Percentiles rank a stretch among this genome's conserved stretches.
Evolutionary conservation across 2,888 invertebrate species (phyloP).

Genomic region (Lobophora halterata): DNA sequence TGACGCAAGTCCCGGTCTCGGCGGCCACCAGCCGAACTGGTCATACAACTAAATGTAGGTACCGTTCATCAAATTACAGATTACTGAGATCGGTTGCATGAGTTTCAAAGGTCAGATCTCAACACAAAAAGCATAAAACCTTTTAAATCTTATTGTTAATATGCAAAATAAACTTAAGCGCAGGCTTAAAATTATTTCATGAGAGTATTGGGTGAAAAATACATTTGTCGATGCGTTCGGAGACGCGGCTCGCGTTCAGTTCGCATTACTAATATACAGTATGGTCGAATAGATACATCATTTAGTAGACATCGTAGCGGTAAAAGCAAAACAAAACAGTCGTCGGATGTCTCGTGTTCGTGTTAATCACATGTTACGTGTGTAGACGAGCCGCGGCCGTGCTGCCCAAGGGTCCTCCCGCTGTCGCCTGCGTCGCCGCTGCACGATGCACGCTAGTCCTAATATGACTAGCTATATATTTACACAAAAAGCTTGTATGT

Average conservation of each 20-base stretch:
- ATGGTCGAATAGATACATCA: constrained; percentile 60
- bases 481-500: constrained; percentile 80
- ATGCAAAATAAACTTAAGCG: constrained; percentile 68
- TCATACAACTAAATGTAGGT: constrained; percentile 4
- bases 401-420: constrained; percentile 45
- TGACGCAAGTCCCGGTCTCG: constrained; percentile 55
- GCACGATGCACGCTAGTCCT: too few species aligned
- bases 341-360: constrained; percentile 67
- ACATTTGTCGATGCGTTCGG: constrained; percentile 69
- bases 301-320: constrained; percentile 79
- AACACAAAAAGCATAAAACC: constrained; percentile 72
- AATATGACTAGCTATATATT: constrained; percentile 49
- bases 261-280: constrained; percentile 60
- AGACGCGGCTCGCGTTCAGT: constrained; percentile 56
- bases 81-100: constrained; percentile 59
- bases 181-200: constrained; percentile 67
- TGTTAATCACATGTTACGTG: constrained; percentile 77
- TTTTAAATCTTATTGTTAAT: constrained; percentile 65
- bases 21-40: constrained; percentile 37
- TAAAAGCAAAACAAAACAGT: constrained; percentile 79
- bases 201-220: constrained; percentile 81
- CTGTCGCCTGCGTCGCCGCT: too few species aligned
- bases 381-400: constrained; percentile 50
- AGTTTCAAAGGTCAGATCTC: constrained; percentile 59
- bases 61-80: constrained; percentile 33